These are phyloP conservation scores for Alcedo quadribrachys DNA, from an alignment of 2,797 vertebrate species.

Conservation along the genomic window DNA sequence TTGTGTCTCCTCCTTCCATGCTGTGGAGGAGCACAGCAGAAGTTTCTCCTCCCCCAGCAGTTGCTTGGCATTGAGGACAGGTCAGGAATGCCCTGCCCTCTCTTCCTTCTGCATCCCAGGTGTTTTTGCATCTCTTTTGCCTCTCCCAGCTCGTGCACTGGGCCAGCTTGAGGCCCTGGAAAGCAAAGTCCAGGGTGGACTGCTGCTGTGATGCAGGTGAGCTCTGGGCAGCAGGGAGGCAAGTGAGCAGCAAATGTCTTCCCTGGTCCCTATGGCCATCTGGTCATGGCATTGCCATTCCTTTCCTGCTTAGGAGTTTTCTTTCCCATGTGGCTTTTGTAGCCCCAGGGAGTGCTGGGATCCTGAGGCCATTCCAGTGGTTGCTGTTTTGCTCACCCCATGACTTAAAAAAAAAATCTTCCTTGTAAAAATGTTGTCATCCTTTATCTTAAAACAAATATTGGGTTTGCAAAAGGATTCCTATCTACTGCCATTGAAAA, in stretches of 20 bases:
- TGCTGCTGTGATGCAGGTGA: not conserved
- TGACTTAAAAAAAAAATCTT: slow-evolving; percentile 32
- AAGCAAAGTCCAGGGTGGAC: not conserved
- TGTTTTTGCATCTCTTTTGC: not conserved
- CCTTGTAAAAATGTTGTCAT: slow-evolving; percentile 33
- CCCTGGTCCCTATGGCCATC: not conserved
- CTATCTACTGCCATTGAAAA: slow-evolving; percentile 56
- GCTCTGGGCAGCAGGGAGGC: not conserved
- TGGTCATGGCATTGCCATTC: not conserved
- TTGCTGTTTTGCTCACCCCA: slow-evolving; percentile 1
- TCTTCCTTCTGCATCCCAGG: rapidly evolving
- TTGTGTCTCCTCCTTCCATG: rapidly evolving
- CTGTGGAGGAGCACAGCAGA: not conserved
- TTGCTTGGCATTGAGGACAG: not conserved
- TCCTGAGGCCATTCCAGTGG: not conserved
- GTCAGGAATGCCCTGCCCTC: not conserved
- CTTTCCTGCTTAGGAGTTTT: not conserved
- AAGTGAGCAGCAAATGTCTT: not conserved
- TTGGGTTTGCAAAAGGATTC: slow-evolving; percentile 41
- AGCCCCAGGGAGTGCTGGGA: not conserved
- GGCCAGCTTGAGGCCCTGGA: not conserved
- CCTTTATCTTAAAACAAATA: slow-evolving; percentile 66
- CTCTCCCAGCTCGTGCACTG: not conserved
- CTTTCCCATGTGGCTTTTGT: not conserved
- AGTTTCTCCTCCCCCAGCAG: not conserved